phyloP scores from a whole-genome alignment of 64 coral and sea anemone genomes.

The Trachythela sp. region DNA sequence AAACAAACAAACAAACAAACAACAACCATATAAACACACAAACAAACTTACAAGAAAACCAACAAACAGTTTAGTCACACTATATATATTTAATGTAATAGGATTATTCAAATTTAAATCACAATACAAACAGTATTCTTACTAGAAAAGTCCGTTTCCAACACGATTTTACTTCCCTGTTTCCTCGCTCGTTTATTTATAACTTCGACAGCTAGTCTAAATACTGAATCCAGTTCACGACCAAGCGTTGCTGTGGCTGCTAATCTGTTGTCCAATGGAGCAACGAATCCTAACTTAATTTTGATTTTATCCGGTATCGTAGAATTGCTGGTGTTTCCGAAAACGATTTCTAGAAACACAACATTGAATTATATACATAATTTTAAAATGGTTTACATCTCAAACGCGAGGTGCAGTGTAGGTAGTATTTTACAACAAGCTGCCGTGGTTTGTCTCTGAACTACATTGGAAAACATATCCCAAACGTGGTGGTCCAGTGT shows the following conservation, averaged over 20 bases:
- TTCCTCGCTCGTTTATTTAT: constrained; percentile 59
- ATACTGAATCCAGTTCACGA: constrained; percentile 58
- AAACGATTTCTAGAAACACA: neutral
- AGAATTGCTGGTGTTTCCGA: neutral
- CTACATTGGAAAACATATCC: too few relatives aligned
- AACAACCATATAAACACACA: too few relatives aligned
- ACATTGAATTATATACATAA: too few relatives aligned
- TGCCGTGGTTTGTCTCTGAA: too few relatives aligned
- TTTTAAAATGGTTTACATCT: too few relatives aligned
- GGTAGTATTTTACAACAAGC: too few relatives aligned
- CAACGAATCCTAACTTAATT: constrained; percentile 12
- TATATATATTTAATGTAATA: neutral
- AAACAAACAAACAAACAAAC: too few relatives aligned
- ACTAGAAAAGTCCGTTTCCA: constrained; percentile 89
- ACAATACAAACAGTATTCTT: too few relatives aligned
- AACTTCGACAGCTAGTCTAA: constrained; percentile 77
- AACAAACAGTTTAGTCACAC: neutral
- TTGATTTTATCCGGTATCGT: neutral
- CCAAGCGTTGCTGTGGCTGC: neutral
- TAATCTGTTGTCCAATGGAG: constrained; percentile 4
- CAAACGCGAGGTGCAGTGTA: too few relatives aligned
- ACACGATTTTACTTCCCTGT: constrained; percentile 59
- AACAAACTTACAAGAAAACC: too few relatives aligned
- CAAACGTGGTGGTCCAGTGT: too few relatives aligned
- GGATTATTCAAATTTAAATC: too few relatives aligned